Evolutionary conservation across 1,140 invertebrate genomes (phyloP).

Genomic region (Triops cancriformis): DNA sequence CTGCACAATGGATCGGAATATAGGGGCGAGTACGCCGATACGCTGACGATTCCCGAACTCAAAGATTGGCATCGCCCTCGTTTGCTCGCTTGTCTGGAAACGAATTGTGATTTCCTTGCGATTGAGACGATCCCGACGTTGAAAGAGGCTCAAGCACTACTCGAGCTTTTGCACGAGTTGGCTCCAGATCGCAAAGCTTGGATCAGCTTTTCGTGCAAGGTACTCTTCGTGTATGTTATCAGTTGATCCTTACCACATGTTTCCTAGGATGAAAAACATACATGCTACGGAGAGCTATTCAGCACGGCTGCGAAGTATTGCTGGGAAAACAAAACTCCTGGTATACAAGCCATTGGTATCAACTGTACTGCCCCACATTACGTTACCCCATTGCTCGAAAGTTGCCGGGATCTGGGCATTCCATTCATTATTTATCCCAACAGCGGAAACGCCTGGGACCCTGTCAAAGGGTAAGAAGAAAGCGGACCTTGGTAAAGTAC

Average conservation of each 20-base stretch:
- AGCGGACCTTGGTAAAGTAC: too few species aligned
- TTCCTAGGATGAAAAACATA: constrained; percentile 50
- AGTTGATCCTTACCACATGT: too few species aligned
- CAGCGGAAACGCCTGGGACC: constrained; percentile 53
- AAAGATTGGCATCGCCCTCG: constrained; percentile 70
- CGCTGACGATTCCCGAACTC: constrained; percentile 54
- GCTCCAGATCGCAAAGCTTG: constrained; percentile 65
- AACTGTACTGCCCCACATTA: constrained; percentile 67
- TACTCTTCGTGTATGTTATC: too few species aligned
- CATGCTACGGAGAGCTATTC: constrained; percentile 68
- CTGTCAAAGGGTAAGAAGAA: constrained; percentile 44
- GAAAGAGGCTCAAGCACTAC: constrained; percentile 68
- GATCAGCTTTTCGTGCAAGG: constrained; percentile 75
- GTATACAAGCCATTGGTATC: constrained; percentile 69
- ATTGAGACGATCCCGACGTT: constrained; percentile 82
- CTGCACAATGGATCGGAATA: constrained; percentile 85
- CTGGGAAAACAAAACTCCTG: constrained; percentile 52
- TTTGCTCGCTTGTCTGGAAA: constrained; percentile 61
- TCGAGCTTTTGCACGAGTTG: constrained; percentile 58
- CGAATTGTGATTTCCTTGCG: constrained; percentile 70
- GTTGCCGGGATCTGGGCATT: constrained; percentile 43
- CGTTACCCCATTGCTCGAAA: constrained; percentile 48
- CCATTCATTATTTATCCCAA: constrained; percentile 64
- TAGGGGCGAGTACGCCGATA: constrained; percentile 66
- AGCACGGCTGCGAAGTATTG: constrained; percentile 49